Conservation (phyloP, 1,140 invertebrate species). For the Listronotus oregonensis region DNA sequence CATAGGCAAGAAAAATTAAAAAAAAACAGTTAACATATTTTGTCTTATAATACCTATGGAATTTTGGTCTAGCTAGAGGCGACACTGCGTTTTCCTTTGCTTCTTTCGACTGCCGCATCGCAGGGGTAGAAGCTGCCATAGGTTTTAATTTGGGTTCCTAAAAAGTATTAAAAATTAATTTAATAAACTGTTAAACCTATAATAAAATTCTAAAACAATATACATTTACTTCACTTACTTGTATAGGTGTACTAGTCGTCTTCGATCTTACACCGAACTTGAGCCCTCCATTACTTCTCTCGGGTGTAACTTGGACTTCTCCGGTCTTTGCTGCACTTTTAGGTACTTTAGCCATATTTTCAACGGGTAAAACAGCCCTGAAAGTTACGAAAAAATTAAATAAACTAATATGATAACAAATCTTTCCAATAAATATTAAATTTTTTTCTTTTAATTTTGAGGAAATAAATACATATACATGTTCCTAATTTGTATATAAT, state of each 20-base stretch:
- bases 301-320: neutral
- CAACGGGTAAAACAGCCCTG: constrained; percentile 18
- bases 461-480: too few species aligned
- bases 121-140: constrained; percentile 10
- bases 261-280: constrained; percentile 5
- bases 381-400: neutral
- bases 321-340: neutral
- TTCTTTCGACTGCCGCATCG: neutral
- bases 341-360: constrained; percentile 22
- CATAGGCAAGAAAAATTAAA: too few species aligned
- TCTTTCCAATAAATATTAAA: too few species aligned
- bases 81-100: neutral
- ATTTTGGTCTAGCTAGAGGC: constrained; percentile 1
- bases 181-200: neutral
- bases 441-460: too few species aligned
- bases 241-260: constrained; percentile 16
- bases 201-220: neutral
- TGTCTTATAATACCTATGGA: neutral
- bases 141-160: constrained; percentile 17
- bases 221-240: constrained; percentile 7
- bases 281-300: neutral
- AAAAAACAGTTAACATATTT: too few species aligned
- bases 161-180: neutral
- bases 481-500: too few species aligned
- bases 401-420: too few species aligned